These are phyloP conservation scores for Craniophora ligustri DNA, from an alignment of 2,888 invertebrate species.

Conservation along the genomic window DNA sequence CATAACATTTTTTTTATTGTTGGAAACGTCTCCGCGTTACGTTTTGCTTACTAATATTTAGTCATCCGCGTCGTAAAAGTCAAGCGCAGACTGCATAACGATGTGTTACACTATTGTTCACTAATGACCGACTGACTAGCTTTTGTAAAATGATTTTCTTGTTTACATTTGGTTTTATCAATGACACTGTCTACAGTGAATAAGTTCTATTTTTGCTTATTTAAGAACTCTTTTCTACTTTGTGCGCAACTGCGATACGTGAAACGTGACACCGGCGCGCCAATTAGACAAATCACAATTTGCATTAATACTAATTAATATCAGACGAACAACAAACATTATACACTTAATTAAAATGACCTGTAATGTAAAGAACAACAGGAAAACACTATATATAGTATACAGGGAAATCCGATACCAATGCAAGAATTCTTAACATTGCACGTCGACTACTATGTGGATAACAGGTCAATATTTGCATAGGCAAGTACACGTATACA, in stretches of 20 bases:
- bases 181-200: background rate
- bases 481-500: conserved; percentile 7
- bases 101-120: conserved; percentile 12
- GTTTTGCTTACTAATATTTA: conserved; percentile 33
- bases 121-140: background rate
- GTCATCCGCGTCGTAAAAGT: conserved; percentile 20
- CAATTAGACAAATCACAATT: conserved; percentile 38
- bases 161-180: background rate
- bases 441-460: conserved; percentile 1
- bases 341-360: conserved; percentile 42
- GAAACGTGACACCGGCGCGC: conserved; percentile 25
- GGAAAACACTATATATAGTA: conserved; percentile 54
- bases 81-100: conserved; percentile 6
- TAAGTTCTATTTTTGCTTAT: background rate
- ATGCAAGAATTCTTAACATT: conserved; percentile 34
- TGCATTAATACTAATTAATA: conserved; percentile 40
- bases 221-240: background rate
- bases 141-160: conserved; percentile 6
- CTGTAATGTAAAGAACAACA: conserved; percentile 51
- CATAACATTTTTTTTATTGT: conserved; percentile 33
- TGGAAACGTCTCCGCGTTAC: conserved; percentile 7
- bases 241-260: conserved; percentile 4
- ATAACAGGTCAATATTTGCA: conserved; percentile 27
- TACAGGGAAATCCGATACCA: conserved; percentile 46
- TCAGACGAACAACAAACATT: conserved; percentile 30